Base-by-base conservation (phyloP, 2,888 invertebrate species). In the Parasteatoda lunata region DNA sequence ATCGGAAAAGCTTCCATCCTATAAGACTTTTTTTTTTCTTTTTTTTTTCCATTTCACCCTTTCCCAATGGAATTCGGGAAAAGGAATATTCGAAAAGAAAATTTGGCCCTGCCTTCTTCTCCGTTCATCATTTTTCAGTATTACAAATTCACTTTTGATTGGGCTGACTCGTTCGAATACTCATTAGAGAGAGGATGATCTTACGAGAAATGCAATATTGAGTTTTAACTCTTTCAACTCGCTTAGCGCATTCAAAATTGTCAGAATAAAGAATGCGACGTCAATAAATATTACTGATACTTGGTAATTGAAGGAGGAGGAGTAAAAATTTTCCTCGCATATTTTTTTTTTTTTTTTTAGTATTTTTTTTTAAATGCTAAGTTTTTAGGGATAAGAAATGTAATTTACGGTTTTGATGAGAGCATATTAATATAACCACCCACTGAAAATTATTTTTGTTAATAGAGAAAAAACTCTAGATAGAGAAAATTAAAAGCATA, bases 131-230 rank as follows among this genome's bases (percentile, higher is more conserved):
- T 11, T 64, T 52, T 51, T 51, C 30, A 47, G 66, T 68, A 48
- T 81, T 75, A 81, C 73, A 68, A 69, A 81, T 75, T 45, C 59
- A 13, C 51, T 68, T 81, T 81, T 75, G 75, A 81, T 69, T 75
- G 75, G 47, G 11, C 49, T n/a, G 51, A 30, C 45, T 72, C 72
- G 72, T 72, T 75, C 52, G 72, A 48, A 80, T 73, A 47, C 80
- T 80, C 80, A 80, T 80, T 80, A 80, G 70, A 70, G 49, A 72
- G 30, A 30, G 8, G 66, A 45, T 30, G n/a, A 30, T 30, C 30
- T 2, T 30, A 30, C 30, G 30, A 30, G 30, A 30, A 30, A 30
- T 30, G 30, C 30, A 30, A 30, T 30, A 30, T 30, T 30, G 30
- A 30, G 30, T 30, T 30, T n/a, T 30, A 30, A 30, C 30, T 30